Conservation (phyloP, 2,888 invertebrate genomes). For the Mesodorylaimus sp. region DNA sequence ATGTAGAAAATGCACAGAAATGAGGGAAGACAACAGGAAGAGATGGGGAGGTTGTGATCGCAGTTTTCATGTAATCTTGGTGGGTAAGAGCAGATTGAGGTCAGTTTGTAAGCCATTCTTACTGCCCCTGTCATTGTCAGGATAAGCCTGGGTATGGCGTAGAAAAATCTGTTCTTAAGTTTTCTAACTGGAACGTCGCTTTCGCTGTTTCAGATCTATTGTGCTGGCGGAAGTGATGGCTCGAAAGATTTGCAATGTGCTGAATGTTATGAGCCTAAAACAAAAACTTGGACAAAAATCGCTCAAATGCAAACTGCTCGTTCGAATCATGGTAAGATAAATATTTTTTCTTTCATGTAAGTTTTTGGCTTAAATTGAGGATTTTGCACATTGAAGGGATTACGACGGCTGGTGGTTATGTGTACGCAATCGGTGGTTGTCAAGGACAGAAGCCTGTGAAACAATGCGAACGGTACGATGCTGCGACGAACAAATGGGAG, state of each 20-base stretch:
- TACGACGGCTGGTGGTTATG: slow-evolving; percentile 32
- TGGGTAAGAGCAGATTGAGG: no score
- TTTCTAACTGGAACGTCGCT: background rate
- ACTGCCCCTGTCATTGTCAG: no score
- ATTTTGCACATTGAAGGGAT: no score
- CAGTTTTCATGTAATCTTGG: no score
- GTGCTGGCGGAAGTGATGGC: slow-evolving; percentile 60
- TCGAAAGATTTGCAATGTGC: slow-evolving; percentile 55
- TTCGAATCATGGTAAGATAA: no score
- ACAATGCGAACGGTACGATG: slow-evolving; percentile 53
- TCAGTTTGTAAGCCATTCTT: no score
- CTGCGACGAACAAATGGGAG: slow-evolving; percentile 45
- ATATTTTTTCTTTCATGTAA: no score
- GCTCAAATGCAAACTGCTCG: slow-evolving; percentile 34
- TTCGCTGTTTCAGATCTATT: slow-evolving; percentile 29
- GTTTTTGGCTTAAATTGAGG: no score
- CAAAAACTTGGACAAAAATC: slow-evolving; percentile 36
- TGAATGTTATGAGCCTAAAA: slow-evolving; percentile 43
- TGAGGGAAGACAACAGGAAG: no score
- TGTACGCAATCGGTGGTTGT: slow-evolving; percentile 64
- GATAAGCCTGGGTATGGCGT: no score
- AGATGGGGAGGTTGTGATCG: no score
- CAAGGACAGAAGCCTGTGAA: slow-evolving; percentile 49
- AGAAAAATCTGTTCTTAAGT: background rate
- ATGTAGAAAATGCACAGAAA: no score